These are phyloP conservation scores for Leucoraja ocellata DNA, from an alignment of 2,797 vertebrate species.

Conservation along the genomic window DNA sequence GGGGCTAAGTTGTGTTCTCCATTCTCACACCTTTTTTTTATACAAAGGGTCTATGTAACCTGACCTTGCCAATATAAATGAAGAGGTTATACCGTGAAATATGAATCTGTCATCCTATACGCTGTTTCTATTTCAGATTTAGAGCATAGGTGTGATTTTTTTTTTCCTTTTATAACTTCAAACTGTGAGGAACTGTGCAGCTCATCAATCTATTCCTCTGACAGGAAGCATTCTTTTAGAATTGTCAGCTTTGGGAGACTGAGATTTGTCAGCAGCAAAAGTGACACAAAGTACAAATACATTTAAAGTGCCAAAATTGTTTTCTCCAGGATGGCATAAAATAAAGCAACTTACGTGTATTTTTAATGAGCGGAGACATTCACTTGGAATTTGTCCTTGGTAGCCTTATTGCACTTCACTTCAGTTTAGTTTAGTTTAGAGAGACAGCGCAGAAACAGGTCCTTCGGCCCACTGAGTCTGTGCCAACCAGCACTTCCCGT, in stretches of 20 bases:
- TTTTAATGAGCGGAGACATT: background rate
- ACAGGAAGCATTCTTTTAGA: conserved; percentile 1
- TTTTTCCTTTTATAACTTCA: conserved; percentile 13
- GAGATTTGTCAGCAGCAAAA: conserved; percentile 1
- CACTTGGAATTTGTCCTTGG: too few relatives aligned
- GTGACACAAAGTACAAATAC: conserved; percentile 7
- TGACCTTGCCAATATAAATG: background rate
- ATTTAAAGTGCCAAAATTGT: background rate
- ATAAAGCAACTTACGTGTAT: background rate
- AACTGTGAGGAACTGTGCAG: background rate
- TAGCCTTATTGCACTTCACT: too few relatives aligned
- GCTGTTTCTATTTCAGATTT: background rate
- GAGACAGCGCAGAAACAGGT: too few relatives aligned
- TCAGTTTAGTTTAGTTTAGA: too few relatives aligned
- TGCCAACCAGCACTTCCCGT: too few relatives aligned
- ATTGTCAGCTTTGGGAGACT: background rate
- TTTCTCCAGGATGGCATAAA: background rate
- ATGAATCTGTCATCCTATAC: background rate
- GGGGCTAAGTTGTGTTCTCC: background rate
- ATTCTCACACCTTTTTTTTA: background rate
- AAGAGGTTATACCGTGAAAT: background rate
- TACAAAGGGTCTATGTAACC: background rate
- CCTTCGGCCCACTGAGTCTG: too few relatives aligned
- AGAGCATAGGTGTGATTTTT: background rate
- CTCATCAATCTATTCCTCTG: conserved; percentile 2